Evolutionary conservation across 2,797 vertebrate species (phyloP).

Genomic region (Coccyzus lansbergi): DNA sequence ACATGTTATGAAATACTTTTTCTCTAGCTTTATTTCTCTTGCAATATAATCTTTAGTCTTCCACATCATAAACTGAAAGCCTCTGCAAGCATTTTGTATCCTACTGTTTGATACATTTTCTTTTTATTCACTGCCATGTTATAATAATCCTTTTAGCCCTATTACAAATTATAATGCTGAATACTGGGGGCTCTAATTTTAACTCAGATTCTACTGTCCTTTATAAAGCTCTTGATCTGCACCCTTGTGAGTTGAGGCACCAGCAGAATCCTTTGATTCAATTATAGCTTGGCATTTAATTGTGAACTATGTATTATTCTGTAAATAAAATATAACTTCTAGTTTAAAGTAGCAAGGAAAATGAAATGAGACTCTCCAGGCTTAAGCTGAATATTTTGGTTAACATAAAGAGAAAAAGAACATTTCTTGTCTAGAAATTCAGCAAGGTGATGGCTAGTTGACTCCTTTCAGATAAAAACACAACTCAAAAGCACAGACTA

Average conservation of each 20-base stretch:
- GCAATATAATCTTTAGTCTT: neutral
- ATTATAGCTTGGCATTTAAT: constrained; percentile 57
- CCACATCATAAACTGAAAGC: neutral
- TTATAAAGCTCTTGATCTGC: constrained; percentile 39
- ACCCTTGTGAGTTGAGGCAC: neutral
- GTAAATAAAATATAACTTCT: constrained; percentile 52
- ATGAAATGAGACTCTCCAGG: neutral
- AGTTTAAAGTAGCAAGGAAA: constrained; percentile 29
- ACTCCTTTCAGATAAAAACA: neutral
- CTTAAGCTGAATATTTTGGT: neutral
- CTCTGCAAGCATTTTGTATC: constrained; percentile 16
- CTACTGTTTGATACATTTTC: constrained; percentile 20
- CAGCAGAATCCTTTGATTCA: constrained; percentile 63
- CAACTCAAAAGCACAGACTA: neutral
- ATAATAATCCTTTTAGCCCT: constrained; percentile 52
- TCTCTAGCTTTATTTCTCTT: neutral
- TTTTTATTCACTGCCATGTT: constrained; percentile 53
- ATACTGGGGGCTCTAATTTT: constrained; percentile 30
- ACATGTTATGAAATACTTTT: neutral
- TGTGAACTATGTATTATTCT: constrained; percentile 43
- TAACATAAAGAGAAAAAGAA: neutral
- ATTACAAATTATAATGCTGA: neutral
- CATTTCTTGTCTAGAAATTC: neutral
- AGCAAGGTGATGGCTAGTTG: neutral
- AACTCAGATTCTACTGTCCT: constrained; percentile 24